Conservation (phyloP, 2,113 vertebrate species). For the Misgurnus mizolepis region DNA sequence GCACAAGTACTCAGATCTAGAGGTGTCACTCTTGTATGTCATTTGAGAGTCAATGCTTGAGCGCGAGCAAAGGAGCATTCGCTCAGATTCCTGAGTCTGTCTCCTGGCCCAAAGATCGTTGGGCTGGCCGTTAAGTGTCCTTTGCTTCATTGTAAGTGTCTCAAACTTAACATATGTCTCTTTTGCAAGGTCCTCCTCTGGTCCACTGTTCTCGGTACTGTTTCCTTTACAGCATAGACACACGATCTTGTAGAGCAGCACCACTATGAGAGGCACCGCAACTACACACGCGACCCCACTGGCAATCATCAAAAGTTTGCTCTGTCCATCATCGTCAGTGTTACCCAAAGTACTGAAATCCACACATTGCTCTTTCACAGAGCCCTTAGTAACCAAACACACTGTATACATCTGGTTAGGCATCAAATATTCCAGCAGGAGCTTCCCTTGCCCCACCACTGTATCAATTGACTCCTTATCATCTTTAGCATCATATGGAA, state of each 20-base stretch:
- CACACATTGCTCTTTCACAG: constrained; percentile 86
- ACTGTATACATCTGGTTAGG: constrained; percentile 85
- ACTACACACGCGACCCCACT: constrained; percentile 79
- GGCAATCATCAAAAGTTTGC: constrained; percentile 72
- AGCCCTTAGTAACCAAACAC: constrained; percentile 82
- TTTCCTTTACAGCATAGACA: constrained; percentile 75
- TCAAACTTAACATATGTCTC: constrained; percentile 97
- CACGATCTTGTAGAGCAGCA: constrained; percentile 89
- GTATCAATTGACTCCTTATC: constrained; percentile 79
- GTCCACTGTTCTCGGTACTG: constrained; percentile 56
- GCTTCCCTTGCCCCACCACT: constrained; percentile 78
- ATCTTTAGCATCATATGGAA: constrained; percentile 84
- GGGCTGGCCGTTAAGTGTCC: constrained; percentile 66
- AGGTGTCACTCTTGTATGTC: constrained; percentile 86
- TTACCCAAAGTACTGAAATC: constrained; percentile 82
- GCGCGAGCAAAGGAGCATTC: constrained; percentile 86
- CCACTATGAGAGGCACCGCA: constrained; percentile 79
- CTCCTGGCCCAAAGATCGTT: constrained; percentile 85
- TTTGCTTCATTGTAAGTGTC: constrained; percentile 85
- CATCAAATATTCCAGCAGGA: constrained; percentile 83
- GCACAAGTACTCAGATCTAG: constrained; percentile 82
- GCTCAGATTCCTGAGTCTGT: constrained; percentile 84
- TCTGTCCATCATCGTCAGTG: constrained; percentile 62
- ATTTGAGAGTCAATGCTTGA: constrained; percentile 89
- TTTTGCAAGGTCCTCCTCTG: constrained; percentile 83